A percentile compares a stretch with the other conserved stretches of the same genome.
Conservation (phyloP, 2,797 vertebrate genomes). For the Semaprochilodus insignis region DNA sequence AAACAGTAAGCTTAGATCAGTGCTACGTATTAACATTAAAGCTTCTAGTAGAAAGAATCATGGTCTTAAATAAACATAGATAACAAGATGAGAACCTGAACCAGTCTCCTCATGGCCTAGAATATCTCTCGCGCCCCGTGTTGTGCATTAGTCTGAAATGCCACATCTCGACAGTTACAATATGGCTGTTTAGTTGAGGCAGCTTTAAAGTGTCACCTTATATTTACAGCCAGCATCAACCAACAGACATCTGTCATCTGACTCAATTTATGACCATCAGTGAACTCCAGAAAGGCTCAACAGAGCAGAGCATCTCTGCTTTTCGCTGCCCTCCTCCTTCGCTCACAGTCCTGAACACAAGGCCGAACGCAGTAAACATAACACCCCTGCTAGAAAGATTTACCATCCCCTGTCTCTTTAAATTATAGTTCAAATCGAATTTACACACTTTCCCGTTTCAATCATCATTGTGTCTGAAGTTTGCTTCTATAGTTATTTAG, state of each 20-base stretch:
- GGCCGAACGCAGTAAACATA: neutral
- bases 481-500: too few species aligned
- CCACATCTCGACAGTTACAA: neutral
- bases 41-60: neutral
- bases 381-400: neutral
- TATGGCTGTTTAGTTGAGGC: slow-evolving; percentile 8
- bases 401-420: neutral
- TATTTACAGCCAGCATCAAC: slow-evolving; percentile 40
- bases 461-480: too few species aligned
- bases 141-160: neutral
- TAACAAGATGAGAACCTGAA: neutral
- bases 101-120: neutral
- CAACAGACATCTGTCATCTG: slow-evolving; percentile 13
- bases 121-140: neutral
- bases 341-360: neutral
- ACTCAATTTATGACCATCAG: slow-evolving; percentile 14
- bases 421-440: neutral
- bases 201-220: slow-evolving; percentile 26
- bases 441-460: neutral
- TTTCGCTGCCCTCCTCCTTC: slow-evolving; percentile 22
- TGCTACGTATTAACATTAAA: neutral
- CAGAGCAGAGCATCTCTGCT: neutral
- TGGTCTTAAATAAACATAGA: neutral
- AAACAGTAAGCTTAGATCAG: neutral
- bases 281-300: neutral